phyloP scores from a whole-genome alignment of 2,113 vertebrate genomes.

The Halcyon senegalensis region DNA sequence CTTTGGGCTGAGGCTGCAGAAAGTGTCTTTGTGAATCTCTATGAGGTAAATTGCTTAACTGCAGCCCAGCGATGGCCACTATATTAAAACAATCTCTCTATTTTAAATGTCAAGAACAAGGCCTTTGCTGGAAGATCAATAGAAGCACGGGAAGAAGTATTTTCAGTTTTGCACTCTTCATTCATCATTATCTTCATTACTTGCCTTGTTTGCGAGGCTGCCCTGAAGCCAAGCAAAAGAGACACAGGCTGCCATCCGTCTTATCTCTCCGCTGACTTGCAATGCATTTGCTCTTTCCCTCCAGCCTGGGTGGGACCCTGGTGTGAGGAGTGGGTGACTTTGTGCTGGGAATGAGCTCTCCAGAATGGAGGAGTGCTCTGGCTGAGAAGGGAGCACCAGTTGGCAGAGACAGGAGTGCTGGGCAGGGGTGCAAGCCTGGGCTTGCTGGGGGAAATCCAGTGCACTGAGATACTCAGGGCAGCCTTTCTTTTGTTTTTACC shows the following conservation, averaged over 20 bases:
- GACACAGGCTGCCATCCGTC: not conserved
- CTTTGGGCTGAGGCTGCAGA: not conserved
- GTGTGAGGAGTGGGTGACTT: not conserved
- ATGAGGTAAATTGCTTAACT: not conserved
- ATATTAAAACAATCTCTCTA: constrained; percentile 4
- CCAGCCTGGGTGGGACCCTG: not conserved
- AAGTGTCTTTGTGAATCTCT: not conserved
- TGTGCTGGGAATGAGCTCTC: not conserved
- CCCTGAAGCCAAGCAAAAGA: not conserved
- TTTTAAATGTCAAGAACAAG: constrained; percentile 47
- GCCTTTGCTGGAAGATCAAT: constrained; percentile 55
- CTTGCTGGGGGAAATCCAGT: not conserved
- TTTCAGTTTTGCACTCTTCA: constrained; percentile 56
- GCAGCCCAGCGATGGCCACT: not conserved
- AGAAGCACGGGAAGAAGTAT: constrained; percentile 25
- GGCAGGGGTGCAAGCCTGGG: not conserved
- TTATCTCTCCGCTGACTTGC: not conserved
- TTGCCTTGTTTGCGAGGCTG: not conserved
- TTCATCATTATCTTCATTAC: constrained; percentile 58
- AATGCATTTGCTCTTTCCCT: not conserved
- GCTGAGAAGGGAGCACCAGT: not conserved
- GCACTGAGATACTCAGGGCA: not conserved
- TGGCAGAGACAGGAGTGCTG: not conserved
- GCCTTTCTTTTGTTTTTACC: not conserved
- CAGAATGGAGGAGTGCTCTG: not conserved